phyloP scores from a whole-genome alignment of 1,140 invertebrate species.

The Metaphire vulgaris region DNA sequence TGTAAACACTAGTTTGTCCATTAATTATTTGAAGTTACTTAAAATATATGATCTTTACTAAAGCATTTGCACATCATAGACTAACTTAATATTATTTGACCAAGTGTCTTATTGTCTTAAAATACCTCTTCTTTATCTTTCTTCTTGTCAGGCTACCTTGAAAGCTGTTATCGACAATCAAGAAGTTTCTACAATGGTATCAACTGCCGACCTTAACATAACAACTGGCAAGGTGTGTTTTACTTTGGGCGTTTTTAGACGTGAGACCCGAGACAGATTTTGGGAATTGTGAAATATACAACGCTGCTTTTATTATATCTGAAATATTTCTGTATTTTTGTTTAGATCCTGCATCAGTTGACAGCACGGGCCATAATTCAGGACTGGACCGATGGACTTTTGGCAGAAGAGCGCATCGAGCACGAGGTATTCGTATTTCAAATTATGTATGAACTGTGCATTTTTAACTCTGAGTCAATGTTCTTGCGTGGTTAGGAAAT shows the following conservation, averaged over 20 bases:
- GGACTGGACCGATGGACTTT: slow-evolving; percentile 49
- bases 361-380: slow-evolving; percentile 47
- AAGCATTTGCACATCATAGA: too few relatives aligned
- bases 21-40: too few relatives aligned
- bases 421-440: slow-evolving; percentile 41
- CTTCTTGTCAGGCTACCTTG: slow-evolving; percentile 41
- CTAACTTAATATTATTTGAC: too few relatives aligned
- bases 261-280: too few relatives aligned
- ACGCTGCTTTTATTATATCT: too few relatives aligned
- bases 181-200: slow-evolving; percentile 48
- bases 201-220: slow-evolving; percentile 45
- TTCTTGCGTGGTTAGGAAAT: too few relatives aligned
- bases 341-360: slow-evolving; percentile 39
- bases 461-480: too few relatives aligned
- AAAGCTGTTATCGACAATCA: slow-evolving; percentile 43
- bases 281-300: too few relatives aligned
- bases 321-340: slow-evolving; percentile 1
- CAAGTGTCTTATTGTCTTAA: too few relatives aligned
- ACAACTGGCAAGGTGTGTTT: slow-evolving; percentile 41
- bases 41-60: too few relatives aligned
- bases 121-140: slow-evolving; percentile 10
- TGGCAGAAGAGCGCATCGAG: slow-evolving; percentile 40
- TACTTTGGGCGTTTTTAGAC: not conserved
- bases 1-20: too few relatives aligned
- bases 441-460: too few relatives aligned